Base-by-base conservation (phyloP, 2,113 vertebrate species). In the Bagarius yarrelli region DNA sequence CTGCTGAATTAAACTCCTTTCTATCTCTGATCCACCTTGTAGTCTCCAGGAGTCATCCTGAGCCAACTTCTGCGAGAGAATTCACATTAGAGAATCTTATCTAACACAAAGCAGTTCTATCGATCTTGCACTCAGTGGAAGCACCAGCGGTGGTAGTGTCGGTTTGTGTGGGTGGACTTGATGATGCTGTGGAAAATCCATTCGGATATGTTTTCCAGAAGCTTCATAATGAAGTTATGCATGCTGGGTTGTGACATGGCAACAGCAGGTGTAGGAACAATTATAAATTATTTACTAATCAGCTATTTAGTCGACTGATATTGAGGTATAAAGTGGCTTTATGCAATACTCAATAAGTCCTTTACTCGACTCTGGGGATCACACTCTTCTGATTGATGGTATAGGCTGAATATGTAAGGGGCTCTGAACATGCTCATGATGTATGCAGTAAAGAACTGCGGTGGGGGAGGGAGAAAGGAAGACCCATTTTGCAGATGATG, bases 351-450 rank as follows among this genome's bases (percentile, higher is more conserved):
- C 3, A 66, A 36, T 34, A 3, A 36, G 11, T 21, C 2, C 19
- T 23, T 67, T n/a, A 67, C 50, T 52, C 44, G 52, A 15, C 5
- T 14, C 18, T 44, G 18, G 70, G 69, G 69, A 55, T 72, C 27
- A 32, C 70, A 72, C n/a, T 72, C n/a, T 53, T 32, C 70, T 53
- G 47, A 72, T 32, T 72, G 25, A 52, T 53, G 52, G 32, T 50
- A 53, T 52, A 52, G n/a, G 6, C 44, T 72, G 16, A 9, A 13
- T 21, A 8, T 9, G 19, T 40, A 23, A 23, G 2, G 12, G 13
- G 36, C 44, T 71, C 23, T n/a, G n/a, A 50, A 53, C 13, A 9
- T 30, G 40, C n/a, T 50, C 11, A 27, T 44, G 15, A 23, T 66
- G 1, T 32, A 53, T 47, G 25, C 23, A 16, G 36, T 69, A 19